These are phyloP conservation scores for Spatulosminthurus flaviceps DNA, from an alignment of 2,888 invertebrate genomes.

Conservation along the genomic window DNA sequence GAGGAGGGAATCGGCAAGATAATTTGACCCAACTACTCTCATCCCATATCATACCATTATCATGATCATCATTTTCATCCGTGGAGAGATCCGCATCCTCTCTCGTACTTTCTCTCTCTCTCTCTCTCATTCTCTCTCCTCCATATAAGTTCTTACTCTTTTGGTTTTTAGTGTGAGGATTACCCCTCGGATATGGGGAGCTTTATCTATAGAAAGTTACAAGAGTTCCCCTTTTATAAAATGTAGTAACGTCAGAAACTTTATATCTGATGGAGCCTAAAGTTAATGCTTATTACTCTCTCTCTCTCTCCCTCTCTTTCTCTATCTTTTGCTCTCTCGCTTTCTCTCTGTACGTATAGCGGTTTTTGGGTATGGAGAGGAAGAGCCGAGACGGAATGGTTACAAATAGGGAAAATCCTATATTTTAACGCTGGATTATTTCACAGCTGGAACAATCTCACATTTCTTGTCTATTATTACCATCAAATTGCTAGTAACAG, in stretches of 20 bases:
- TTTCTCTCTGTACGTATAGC: background rate
- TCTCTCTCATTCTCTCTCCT: constrained; percentile 1
- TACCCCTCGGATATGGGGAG: too few species aligned
- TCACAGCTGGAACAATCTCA: constrained; percentile 34
- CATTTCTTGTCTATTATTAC: constrained; percentile 39
- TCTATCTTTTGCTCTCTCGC: background rate
- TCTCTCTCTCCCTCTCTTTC: background rate
- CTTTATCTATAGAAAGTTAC: too few species aligned
- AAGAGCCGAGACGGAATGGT: background rate
- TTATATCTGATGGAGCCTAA: background rate
- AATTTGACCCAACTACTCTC: constrained; percentile 50
- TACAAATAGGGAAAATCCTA: constrained; percentile 38
- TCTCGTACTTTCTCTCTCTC: constrained; percentile 7
- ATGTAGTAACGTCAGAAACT: too few species aligned
- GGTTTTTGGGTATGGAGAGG: background rate
- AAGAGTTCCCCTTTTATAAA: too few species aligned
- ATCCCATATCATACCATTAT: constrained; percentile 36
- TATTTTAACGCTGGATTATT: constrained; percentile 37
- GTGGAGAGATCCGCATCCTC: constrained; percentile 19
- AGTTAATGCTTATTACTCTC: background rate
- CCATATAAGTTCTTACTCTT: too few species aligned
- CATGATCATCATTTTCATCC: constrained; percentile 34
- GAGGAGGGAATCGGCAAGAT: constrained; percentile 48
- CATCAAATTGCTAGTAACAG: constrained; percentile 38
- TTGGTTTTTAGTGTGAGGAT: too few species aligned